Conservation (phyloP, 2,113 vertebrate genomes). For the Nothocercus julius region DNA sequence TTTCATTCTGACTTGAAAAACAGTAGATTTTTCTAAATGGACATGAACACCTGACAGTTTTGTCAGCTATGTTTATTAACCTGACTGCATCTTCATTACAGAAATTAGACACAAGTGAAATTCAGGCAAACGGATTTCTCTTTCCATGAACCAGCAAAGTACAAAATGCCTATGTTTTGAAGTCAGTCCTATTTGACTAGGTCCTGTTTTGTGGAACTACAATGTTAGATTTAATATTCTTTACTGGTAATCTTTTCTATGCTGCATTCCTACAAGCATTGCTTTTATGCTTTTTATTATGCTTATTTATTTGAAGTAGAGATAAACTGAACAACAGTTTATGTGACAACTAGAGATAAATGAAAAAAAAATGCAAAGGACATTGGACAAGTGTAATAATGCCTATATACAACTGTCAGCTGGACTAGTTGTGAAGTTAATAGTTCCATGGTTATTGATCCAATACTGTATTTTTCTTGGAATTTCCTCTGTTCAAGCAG, state of each 20-base stretch:
- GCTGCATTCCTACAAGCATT: neutral
- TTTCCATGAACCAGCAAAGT: neutral
- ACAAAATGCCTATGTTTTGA: neutral
- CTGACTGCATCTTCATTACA: slow-evolving; percentile 32
- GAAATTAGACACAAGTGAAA: slow-evolving; percentile 44
- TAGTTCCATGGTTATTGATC: neutral
- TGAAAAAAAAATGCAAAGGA: neutral
- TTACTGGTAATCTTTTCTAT: neutral
- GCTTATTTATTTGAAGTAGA: neutral
- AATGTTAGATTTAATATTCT: neutral
- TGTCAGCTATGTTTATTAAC: slow-evolving; percentile 53
- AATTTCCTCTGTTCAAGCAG: neutral
- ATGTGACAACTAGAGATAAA: neutral
- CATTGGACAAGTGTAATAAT: neutral
- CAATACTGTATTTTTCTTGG: neutral
- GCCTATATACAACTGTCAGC: neutral
- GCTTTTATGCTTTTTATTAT: neutral
- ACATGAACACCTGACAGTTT: slow-evolving; percentile 40
- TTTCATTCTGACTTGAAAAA: slow-evolving; percentile 33
- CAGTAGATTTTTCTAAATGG: slow-evolving; percentile 45
- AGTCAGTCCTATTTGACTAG: neutral
- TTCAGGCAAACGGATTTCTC: slow-evolving; percentile 40
- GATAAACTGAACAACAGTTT: neutral
- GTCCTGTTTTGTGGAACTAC: neutral
- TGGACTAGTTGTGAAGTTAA: neutral